Conservation (phyloP, 1,140 invertebrate genomes). For the Elymnias hypermnestra region DNA sequence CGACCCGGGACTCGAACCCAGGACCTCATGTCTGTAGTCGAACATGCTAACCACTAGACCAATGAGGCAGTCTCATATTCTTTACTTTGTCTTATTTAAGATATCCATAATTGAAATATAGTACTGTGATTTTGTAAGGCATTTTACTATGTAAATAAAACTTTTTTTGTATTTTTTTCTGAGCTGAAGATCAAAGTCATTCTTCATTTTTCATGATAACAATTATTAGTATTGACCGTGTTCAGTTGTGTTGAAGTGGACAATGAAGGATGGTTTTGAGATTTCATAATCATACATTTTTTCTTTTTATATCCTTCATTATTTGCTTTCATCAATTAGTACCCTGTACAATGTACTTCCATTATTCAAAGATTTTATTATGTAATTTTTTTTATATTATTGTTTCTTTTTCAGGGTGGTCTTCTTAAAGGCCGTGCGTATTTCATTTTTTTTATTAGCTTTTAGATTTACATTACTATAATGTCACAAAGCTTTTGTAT, state of each 20-base stretch:
- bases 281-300: neutral
- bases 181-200: constrained; percentile 20
- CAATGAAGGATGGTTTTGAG: constrained; percentile 49
- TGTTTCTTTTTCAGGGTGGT: constrained; percentile 39
- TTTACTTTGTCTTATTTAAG: too few species aligned
- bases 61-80: too few species aligned
- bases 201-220: constrained; percentile 44
- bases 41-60: too few species aligned
- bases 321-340: constrained; percentile 12
- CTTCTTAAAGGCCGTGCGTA: constrained; percentile 42
- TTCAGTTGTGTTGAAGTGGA: constrained; percentile 52
- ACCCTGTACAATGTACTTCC: neutral
- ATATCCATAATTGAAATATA: too few species aligned
- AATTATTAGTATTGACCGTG: constrained; percentile 25
- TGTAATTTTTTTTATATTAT: too few species aligned
- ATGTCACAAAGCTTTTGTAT: neutral
- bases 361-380: constrained; percentile 24
- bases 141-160: neutral
- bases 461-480: neutral
- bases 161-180: neutral
- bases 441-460: constrained; percentile 3
- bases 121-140: too few species aligned
- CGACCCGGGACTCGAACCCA: too few species aligned
- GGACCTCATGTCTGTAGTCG: too few species aligned
- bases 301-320: constrained; percentile 8